Base-by-base conservation (phyloP, 2,888 invertebrate genomes). In the Sylvicola cinctus region DNA sequence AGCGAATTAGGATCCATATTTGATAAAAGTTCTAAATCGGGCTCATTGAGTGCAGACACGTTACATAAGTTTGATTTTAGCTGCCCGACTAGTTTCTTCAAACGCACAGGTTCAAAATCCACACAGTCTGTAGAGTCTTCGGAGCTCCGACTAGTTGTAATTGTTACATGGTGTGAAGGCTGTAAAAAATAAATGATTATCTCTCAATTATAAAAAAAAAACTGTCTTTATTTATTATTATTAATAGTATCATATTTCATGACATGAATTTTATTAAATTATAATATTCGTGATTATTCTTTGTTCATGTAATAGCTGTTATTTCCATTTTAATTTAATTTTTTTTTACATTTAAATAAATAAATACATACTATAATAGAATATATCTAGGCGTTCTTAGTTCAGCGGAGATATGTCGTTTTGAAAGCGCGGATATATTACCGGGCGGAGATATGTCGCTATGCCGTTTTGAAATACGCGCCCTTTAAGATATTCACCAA, bases 1-100 rank as follows among this genome's bases (percentile, higher is more conserved):
- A 85, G 63, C 41, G 80, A 81, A 43, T 85, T 83, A 6, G 84
- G 84, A 58, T 85, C 84, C 84, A 85, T 85, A 50, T 85, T 83
- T 39, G 83, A 80, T 29, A 85, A 61, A 15, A 83, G 63, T 50
- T 87, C 85, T 52, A 85, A 60, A 50, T 85, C 85, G 41, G 77
- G 75, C 39, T 81, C 84, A 39, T 80, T 80, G 40, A 85, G 68
- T 36, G 84, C 62, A 5, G 84, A 81, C 46, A 85, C 80, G 52
- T 83, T 81, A 47, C 81, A 79, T 28, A 84, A 63, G 55, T 85
- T 83, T 46, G 73, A 74, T 50, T 79, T 77, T 38, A 81, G 63
- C 44, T 77, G 69, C 23, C 75, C 76, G n/a, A 79, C 77, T 31
- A 80, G 58, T 44, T 67, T 74, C n/a, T 72, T 74, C 27, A 80